Percentiles rank a stretch among this genome's conserved stretches.
Conservation (phyloP, 1,140 invertebrate genomes). For the Agrilus planipennis region DNA sequence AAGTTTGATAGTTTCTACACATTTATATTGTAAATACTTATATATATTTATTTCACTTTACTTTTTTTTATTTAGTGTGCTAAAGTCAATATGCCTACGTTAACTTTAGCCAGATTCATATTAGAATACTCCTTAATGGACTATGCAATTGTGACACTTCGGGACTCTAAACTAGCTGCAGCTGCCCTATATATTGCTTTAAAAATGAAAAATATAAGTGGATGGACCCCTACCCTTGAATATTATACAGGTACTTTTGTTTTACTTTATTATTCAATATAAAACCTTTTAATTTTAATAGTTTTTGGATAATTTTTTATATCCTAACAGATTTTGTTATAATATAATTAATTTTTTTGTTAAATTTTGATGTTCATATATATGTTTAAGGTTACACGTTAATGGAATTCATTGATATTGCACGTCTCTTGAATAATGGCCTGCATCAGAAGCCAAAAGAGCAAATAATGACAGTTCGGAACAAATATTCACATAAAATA, state of each 20-base stretch:
- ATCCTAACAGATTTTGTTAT: background rate
- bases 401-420: constrained; percentile 61
- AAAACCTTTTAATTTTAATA: too few species aligned
- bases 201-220: constrained; percentile 64
- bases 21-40: too few species aligned
- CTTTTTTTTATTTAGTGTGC: constrained; percentile 60
- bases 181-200: constrained; percentile 76
- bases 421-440: constrained; percentile 60
- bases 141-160: constrained; percentile 63
- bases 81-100: constrained; percentile 77
- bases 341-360: constrained; percentile 2
- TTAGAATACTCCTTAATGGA: constrained; percentile 90
- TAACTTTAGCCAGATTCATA: constrained; percentile 89
- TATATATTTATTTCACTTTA: too few species aligned
- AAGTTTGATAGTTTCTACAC: too few species aligned
- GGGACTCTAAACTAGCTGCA: constrained; percentile 82
- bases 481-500: constrained; percentile 91
- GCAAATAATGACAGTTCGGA: constrained; percentile 70
- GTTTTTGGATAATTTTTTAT: background rate
- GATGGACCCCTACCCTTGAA: constrained; percentile 67
- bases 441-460: constrained; percentile 62
- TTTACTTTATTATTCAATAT: too few species aligned
- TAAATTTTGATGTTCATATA: background rate
- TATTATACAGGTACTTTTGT: constrained; percentile 64
- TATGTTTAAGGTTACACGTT: constrained; percentile 46